These are phyloP conservation scores for Arbacia lixula DNA, from an alignment of 53 echinoderm and acorn worm species.

Conservation along the genomic window DNA sequence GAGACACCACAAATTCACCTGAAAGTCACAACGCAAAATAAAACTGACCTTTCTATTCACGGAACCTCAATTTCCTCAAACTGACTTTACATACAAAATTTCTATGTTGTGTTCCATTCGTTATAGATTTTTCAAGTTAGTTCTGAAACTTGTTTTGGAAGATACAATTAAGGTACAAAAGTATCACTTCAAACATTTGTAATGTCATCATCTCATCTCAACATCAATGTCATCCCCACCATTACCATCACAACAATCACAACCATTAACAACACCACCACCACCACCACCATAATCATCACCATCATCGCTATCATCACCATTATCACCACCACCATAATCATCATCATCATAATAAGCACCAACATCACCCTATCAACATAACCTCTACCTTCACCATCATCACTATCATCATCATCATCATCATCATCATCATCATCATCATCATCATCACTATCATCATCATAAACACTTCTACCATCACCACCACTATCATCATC, in stretches of 20 bases:
- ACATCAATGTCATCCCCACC: not conserved
- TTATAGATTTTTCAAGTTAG: no score
- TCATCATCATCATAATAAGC: no score
- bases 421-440: slow-evolving; percentile 20
- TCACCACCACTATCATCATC: not conserved
- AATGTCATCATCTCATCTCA: not conserved
- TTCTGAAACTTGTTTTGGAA: no score
- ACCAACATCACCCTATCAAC: not conserved
- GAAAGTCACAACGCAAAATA: not conserved
- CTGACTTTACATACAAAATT: no score
- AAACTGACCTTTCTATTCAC: no score
- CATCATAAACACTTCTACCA: not conserved
- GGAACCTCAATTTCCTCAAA: no score
- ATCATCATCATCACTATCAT: not conserved
- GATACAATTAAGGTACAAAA: no score
- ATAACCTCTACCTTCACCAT: not conserved
- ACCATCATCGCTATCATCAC: not conserved
- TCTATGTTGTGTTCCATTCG: no score
- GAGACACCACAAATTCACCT: slow-evolving; percentile 93
- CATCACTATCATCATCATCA: slow-evolving; percentile 29
- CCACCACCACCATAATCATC: not conserved
- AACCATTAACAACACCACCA: not conserved
- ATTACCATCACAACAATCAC: not conserved
- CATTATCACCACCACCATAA: not conserved
- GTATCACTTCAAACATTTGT: no score